Conservation (phyloP, 2,797 vertebrate species). For the Anniella stebbinsi region DNA sequence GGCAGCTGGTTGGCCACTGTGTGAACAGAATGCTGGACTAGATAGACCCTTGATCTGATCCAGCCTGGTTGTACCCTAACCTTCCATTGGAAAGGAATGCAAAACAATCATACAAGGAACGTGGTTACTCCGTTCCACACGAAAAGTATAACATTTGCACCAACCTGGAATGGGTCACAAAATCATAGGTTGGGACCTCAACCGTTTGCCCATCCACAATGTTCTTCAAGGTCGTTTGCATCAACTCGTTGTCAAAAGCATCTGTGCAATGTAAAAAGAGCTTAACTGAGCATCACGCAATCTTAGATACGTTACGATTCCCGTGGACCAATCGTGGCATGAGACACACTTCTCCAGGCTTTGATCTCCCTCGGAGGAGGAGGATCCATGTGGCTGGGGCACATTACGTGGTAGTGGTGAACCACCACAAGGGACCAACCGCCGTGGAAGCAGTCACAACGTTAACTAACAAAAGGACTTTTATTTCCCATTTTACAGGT, state of each 20-base stretch:
- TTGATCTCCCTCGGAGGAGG: neutral
- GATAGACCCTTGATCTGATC: no score
- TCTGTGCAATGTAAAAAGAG: conserved; percentile 76
- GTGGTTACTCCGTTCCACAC: fast-evolving
- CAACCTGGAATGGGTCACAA: conserved; percentile 95
- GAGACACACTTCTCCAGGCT: neutral
- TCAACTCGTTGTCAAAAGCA: conserved; percentile 95
- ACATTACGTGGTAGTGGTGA: no score
- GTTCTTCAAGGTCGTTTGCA: conserved; percentile 91
- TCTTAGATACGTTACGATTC: no score
- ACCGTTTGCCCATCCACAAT: conserved; percentile 92
- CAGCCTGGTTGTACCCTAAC: no score
- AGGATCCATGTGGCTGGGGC: neutral
- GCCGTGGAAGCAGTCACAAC: neutral
- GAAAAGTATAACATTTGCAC: conserved; percentile 11
- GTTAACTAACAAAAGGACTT: neutral
- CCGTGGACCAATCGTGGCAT: no score
- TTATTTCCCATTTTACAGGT: neutral
- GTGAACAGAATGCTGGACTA: no score
- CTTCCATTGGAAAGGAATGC: no score
- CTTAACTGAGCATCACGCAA: neutral
- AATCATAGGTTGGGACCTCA: conserved; percentile 94
- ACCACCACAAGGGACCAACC: neutral
- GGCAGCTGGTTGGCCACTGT: no score
- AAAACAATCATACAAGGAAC: no score